These are phyloP conservation scores for Myripristis jacobus DNA, from an alignment of 2,797 vertebrate genomes.

Conservation along the genomic window DNA sequence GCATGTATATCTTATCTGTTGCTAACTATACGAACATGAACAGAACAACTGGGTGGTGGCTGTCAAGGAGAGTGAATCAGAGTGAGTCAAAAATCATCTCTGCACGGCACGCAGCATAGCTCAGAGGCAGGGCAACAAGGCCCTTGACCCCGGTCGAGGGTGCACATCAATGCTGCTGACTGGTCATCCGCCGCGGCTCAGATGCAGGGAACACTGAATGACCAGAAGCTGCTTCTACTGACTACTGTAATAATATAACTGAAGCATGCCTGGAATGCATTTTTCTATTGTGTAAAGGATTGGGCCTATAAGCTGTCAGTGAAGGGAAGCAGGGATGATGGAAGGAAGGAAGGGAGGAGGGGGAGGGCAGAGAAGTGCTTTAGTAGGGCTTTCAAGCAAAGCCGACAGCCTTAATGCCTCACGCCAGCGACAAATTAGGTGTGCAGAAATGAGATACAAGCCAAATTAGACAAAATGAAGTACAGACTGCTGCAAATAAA, in stretches of 20 bases:
- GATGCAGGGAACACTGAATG: slow-evolving; percentile 38
- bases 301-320: slow-evolving; percentile 31
- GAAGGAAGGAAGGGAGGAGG: slow-evolving; percentile 7
- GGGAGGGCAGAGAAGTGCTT: neutral
- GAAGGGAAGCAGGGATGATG: slow-evolving; percentile 38
- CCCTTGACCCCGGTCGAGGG: neutral
- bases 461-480: neutral
- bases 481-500: slow-evolving; percentile 4
- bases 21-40: neutral
- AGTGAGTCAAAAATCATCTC: slow-evolving; percentile 5
- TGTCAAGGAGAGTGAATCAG: neutral
- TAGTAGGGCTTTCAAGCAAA: slow-evolving; percentile 6
- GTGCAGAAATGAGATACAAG: slow-evolving; percentile 27
- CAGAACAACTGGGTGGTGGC: neutral
- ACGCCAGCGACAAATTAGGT: slow-evolving; percentile 1
- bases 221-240: slow-evolving; percentile 51
- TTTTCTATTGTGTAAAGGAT: slow-evolving; percentile 64
- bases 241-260: slow-evolving; percentile 62
- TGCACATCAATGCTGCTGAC: slow-evolving; percentile 6
- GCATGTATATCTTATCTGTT: no score
- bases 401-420: slow-evolving; percentile 1
- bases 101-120: slow-evolving; percentile 4
- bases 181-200: slow-evolving; percentile 6
- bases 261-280: slow-evolving; percentile 67
- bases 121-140: neutral